Percentiles rank a stretch among this genome's conserved stretches.
Evolutionary conservation across 2,113 vertebrate genomes (phyloP).

Genomic region (Platanista minor): DNA sequence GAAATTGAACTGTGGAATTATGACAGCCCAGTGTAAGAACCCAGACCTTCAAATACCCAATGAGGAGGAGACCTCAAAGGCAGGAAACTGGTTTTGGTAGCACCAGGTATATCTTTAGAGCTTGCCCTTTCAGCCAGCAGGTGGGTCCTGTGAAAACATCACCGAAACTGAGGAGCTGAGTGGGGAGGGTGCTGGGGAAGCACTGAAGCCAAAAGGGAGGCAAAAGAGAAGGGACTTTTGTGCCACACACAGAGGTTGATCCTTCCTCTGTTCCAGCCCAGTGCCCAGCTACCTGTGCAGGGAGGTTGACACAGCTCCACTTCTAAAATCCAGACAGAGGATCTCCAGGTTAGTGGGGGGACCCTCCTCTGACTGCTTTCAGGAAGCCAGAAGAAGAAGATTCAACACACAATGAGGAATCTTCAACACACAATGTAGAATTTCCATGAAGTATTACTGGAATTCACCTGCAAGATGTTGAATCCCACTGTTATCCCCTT

Average conservation of each 20-base stretch:
- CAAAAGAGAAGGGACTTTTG: neutral
- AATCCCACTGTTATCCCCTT: too few relatives aligned
- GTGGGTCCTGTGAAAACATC: neutral
- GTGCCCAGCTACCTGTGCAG: neutral
- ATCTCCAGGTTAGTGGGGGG: neutral
- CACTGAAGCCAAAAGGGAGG: neutral
- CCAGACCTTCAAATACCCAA: neutral
- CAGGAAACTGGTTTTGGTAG: neutral
- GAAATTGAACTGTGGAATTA: too few relatives aligned
- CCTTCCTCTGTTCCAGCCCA: neutral
- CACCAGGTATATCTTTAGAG: neutral
- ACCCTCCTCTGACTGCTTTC: neutral
- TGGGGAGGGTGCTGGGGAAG: neutral
- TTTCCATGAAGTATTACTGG: neutral
- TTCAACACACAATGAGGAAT: neutral
- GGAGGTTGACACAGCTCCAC: neutral
- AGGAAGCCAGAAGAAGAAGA: neutral
- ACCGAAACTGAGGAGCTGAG: neutral
- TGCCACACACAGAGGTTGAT: neutral
- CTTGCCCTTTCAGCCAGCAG: neutral
- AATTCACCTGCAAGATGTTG: neutral
- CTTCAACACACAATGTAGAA: neutral
- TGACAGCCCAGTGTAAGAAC: neutral
- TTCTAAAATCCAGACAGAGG: neutral
- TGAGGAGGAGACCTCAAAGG: neutral